Base-by-base conservation (phyloP, 1,140 invertebrate genomes). In the Solenopsis fugax region DNA sequence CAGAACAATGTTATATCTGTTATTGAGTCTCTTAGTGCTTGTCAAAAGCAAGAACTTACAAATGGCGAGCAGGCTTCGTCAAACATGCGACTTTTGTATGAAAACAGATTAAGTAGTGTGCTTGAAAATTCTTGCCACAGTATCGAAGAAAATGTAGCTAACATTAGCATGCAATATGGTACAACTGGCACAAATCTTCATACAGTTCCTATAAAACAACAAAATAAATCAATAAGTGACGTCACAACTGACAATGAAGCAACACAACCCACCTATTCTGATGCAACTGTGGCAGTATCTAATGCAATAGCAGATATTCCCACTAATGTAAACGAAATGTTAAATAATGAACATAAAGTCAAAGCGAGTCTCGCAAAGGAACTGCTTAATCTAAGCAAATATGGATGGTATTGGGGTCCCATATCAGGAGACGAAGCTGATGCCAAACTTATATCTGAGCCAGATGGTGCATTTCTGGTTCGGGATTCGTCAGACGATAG, bases 401-500 rank as follows among this genome's bases (percentile, higher is more conserved):
- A 96, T 94, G 96, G 96, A 50, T 97, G 96, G 96, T 97, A 97
- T 90, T 97, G 97, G 97, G 97, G 97, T 34, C 96, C 96, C 50
- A 96, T 97, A 75, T 96, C 96, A 12, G 93, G 96, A 37, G 95
- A 95, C 62, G 96, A 97, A 93, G 96, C 96, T 34, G 96, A 97
- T 91, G 95, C 96, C 82, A 96, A 96, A 91, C 92, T 94, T 24
- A 52, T 91, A 41, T 90, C 91, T 18, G 92, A 97, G 93, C 96
- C 97, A 41, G 97, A 98, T 94, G 97, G 97, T 80, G 96, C 97
- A 81, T 98, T 98, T 94, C 94, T 98, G 60, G 97, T 98, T 9
- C 95, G 97, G 24, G 97, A 98, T 93, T 98, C 97, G 13, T 97
- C 97, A 1, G 97, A 97, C 82, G 96, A 97, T 89, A 96, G 96